Evolutionary conservation across 2,888 invertebrate species (phyloP), one percentile per base, ranked within the genome.

Genomic region (Eupithecia subfuscata): DNA sequence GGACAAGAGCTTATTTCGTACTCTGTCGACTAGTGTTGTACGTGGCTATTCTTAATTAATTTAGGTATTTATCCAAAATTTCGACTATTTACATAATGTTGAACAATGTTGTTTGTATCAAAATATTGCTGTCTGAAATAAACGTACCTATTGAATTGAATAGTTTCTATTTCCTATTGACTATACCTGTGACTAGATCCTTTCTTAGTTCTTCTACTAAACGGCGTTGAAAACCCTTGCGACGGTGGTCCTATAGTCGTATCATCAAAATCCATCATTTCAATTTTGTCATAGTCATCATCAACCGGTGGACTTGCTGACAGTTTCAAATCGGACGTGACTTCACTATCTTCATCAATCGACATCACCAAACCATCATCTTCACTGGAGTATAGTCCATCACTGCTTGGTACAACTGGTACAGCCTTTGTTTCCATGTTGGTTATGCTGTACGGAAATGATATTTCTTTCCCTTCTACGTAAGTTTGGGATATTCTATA

Each of bases 401-500:
- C 87, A 1, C 79, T 75, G 14, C 81, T 85, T 2, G 83, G 78
- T 25, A 80, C 82, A 18, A 64, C 34, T 34, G 64, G 64, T 64
- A 79, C 70, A 22, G 84, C 84, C n/a, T 84, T 86, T 0, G 83
- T 83, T 11, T 91, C 89, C 18, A 84, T 73, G 69, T 90, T 89
- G 0, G 86, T 86, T 0, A 84, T 71, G 60, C 65, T 75, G 52
- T 71, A 77, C 2, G 91, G 89, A 30, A 94, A 94, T 0, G 87
- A 80, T 2, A 94, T 93, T 83, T 94, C 94, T 78, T 90, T 93
- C 0, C 94, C 94, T 88, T 95, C 95, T 0, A 94, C 93, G 63
- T 93, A 93, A 0, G 91, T 92, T 83, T 94, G 94, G 0, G 93
- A 94, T 76, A 94, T 94, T 71, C 94, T 85, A 75, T 89, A 93